Base-by-base conservation (phyloP, 2,888 invertebrate genomes). In the Pseudolycoriella hygida region DNA sequence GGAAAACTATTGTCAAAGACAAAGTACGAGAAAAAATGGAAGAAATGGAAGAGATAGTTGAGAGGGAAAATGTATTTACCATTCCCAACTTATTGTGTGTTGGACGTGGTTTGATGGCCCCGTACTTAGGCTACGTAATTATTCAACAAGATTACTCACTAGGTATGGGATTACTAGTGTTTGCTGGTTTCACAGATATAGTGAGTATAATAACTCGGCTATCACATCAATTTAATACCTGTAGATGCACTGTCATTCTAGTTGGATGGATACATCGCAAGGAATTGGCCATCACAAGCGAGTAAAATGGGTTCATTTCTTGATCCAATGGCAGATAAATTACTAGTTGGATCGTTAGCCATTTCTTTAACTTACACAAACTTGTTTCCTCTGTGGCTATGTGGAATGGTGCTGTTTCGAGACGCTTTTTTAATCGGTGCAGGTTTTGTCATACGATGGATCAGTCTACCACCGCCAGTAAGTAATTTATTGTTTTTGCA, bases 251-350 rank as follows among this genome's bases (percentile, higher is more conserved):
- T 3, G 10, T 59, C 56, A 60, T 67, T 37, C 60, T n/a, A 89
- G 87, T 61, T 89, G 44, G 97, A 98, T 71, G 97, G 97, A 6
- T 92, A 85, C 77, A 94, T 98, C 59, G 97, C 97, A 1, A 74
- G 97, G 47, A 85, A 80, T 44, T 93, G 86, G 77, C 76, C 80
- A 50, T 81, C 82, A 30, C 97, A 98, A 62, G 81, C 87, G 18
- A 88, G 94, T 20, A 86, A 87, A 60, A 74, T 92, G 58, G 97
- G 97, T 0, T 92, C 92, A 47, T 92, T 94, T 57, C 64, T 98
- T 14, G 97, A 98, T 66, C 97, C 97, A 0, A 76, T 94, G 70
- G 97, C 97, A 2, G 97, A 98, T 62, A 98, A 98, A 69, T 70
- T 96, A 32, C 70, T 98, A 2, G 80, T 97, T 52, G 88, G 85